Conservation (phyloP, 2,888 invertebrate species). For the Sisyra nigra region DNA sequence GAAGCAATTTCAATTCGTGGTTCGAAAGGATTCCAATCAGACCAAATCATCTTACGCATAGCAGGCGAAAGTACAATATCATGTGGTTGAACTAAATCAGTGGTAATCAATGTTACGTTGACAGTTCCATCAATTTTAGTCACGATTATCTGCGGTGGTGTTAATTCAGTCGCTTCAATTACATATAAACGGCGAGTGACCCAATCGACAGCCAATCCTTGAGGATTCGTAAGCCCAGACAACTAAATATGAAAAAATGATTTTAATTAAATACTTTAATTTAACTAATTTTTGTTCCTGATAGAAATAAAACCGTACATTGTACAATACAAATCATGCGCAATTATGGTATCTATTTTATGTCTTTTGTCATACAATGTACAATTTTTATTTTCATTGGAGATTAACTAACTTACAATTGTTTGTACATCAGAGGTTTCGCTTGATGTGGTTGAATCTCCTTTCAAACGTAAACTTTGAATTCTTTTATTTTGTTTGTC, state of each 20-base stretch:
- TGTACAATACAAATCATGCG: too few relatives aligned
- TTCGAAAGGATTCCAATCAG: conserved; percentile 43
- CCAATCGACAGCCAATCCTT: conserved; percentile 63
- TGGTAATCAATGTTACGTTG: conserved; percentile 33
- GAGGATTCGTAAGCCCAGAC: conserved; percentile 41
- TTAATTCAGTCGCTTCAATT: conserved; percentile 39
- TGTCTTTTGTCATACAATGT: too few relatives aligned
- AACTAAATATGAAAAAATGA: conserved; percentile 21
- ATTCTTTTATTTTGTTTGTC: conserved; percentile 29
- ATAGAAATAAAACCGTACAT: too few relatives aligned
- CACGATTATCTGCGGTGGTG: conserved; percentile 24
- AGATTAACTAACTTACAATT: conserved; percentile 5
- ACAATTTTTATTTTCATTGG: too few relatives aligned
- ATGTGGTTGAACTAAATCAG: conserved; percentile 42
- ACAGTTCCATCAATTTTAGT: conserved; percentile 39
- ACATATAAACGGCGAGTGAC: conserved; percentile 51
- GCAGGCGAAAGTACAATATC: conserved; percentile 54
- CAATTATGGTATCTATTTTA: too few relatives aligned
- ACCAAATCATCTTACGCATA: conserved; percentile 57
- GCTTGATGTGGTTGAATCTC: background rate
- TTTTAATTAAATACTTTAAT: background rate
- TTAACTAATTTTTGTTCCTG: background rate
- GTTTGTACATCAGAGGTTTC: background rate
- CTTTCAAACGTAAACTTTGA: conserved; percentile 18
- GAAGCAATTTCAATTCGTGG: conserved; percentile 45